Percentiles rank a stretch among this genome's conserved stretches.
phyloP scores from a whole-genome alignment of 2,888 invertebrate species.

The Erpobdella octoculata region DNA sequence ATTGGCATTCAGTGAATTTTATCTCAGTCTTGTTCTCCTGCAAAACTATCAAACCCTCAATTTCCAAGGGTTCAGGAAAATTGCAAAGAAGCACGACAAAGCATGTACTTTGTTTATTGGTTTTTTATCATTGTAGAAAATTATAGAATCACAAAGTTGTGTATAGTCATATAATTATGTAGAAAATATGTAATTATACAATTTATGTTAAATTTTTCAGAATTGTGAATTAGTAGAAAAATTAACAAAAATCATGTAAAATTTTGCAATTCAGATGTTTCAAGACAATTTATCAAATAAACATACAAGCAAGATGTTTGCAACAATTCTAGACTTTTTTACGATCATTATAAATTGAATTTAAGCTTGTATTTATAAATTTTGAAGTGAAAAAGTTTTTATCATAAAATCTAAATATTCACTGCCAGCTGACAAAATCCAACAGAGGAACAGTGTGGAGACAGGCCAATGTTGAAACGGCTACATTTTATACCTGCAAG shows the following conservation, averaged over 20 bases:
- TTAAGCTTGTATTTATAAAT: too few relatives aligned
- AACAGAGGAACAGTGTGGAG: slow-evolving; percentile 85
- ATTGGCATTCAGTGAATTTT: slow-evolving; percentile 95
- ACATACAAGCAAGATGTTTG: background rate
- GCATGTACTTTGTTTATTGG: slow-evolving; percentile 53
- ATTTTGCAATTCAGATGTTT: slow-evolving; percentile 1
- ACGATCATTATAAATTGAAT: too few relatives aligned
- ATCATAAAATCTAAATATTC: too few relatives aligned
- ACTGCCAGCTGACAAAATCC: slow-evolving; percentile 56
- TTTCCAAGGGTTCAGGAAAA: slow-evolving; percentile 96
- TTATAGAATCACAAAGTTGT: background rate
- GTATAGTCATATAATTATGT: background rate
- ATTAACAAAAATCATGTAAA: background rate
- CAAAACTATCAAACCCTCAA: slow-evolving; percentile 98
- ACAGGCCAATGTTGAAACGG: slow-evolving; percentile 79
- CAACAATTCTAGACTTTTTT: too few relatives aligned
- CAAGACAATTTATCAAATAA: background rate
- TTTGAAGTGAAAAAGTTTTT: too few relatives aligned
- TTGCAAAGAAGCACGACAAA: slow-evolving; percentile 98
- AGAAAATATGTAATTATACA: background rate
- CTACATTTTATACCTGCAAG: slow-evolving; percentile 90
- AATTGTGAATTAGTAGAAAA: background rate
- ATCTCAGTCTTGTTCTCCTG: slow-evolving; percentile 84
- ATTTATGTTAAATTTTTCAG: background rate
- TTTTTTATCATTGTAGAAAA: background rate